These are phyloP conservation scores for Maniola jurtina DNA, from an alignment of 1,140 invertebrate species.

Conservation along the genomic window DNA sequence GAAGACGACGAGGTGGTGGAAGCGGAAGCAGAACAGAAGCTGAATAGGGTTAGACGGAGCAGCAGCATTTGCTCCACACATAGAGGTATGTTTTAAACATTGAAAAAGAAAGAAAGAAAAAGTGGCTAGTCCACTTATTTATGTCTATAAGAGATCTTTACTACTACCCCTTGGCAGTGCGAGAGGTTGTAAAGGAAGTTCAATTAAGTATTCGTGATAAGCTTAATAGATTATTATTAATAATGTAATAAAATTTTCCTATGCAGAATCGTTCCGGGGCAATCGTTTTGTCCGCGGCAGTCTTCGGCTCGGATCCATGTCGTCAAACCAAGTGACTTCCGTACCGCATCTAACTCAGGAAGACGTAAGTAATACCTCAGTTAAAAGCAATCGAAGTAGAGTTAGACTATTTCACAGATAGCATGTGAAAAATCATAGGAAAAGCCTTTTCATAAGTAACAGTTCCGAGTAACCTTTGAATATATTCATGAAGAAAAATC, in stretches of 20 bases:
- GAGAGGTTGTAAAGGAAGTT: too few relatives aligned
- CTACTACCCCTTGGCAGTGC: too few relatives aligned
- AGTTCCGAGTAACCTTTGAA: too few relatives aligned
- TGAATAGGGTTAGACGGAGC: slow-evolving; percentile 23
- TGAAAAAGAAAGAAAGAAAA: too few relatives aligned
- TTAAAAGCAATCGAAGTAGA: background rate
- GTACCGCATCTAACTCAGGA: slow-evolving; percentile 6
- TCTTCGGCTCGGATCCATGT: slow-evolving; percentile 40
- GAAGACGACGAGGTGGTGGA: slow-evolving; percentile 41
- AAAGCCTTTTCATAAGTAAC: too few relatives aligned
- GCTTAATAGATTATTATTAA: too few relatives aligned
- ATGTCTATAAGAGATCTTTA: too few relatives aligned
- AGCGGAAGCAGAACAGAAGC: slow-evolving; percentile 17
- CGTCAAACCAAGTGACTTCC: slow-evolving; percentile 21
- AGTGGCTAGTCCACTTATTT: too few relatives aligned
- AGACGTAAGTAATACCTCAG: slow-evolving; percentile 14
- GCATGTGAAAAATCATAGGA: too few relatives aligned
- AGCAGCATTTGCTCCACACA: slow-evolving; percentile 36
- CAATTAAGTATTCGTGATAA: too few relatives aligned
- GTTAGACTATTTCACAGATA: background rate
- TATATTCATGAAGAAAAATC: too few relatives aligned
- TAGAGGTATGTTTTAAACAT: slow-evolving; percentile 26
- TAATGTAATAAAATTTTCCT: too few relatives aligned
- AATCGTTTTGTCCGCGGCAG: slow-evolving; percentile 47
- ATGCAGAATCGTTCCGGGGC: slow-evolving; percentile 37